phyloP scores from a whole-genome alignment of 2,113 vertebrate genomes.

The Chamaetylas fuelleborni region DNA sequence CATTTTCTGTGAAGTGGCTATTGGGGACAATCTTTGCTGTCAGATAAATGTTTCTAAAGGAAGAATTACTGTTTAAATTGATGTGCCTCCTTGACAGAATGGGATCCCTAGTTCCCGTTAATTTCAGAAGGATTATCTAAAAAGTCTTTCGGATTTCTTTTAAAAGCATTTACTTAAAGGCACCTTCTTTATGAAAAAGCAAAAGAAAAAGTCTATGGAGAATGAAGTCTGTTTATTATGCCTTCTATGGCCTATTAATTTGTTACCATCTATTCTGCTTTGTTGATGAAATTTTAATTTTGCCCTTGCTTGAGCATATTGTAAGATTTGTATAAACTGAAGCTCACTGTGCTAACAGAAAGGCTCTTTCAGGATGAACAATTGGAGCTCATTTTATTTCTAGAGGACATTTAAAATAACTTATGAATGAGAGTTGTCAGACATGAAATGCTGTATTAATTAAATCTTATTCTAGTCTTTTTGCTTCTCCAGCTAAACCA shows the following conservation, averaged over 20 bases:
- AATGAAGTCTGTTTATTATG: constrained; percentile 67
- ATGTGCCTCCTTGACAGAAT: constrained; percentile 67
- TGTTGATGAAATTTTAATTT: constrained; percentile 97
- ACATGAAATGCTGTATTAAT: constrained; percentile 96
- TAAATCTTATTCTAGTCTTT: constrained; percentile 92
- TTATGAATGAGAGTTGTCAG: constrained; percentile 88
- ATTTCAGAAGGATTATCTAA: constrained; percentile 79
- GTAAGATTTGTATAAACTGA: constrained; percentile 84
- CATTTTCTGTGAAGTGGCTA: constrained; percentile 81
- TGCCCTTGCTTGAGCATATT: constrained; percentile 85
- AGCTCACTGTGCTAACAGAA: constrained; percentile 75
- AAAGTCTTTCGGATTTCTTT: constrained; percentile 78
- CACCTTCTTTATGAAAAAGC: constrained; percentile 72
- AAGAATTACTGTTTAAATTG: constrained; percentile 84
- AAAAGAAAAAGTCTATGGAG: constrained; percentile 62
- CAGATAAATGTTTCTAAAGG: constrained; percentile 84
- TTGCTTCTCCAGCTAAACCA: constrained; percentile 84
- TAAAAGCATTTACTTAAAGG: constrained; percentile 79
- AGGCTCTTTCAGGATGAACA: constrained; percentile 81
- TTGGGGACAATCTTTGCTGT: constrained; percentile 75
- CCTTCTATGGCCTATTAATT: constrained; percentile 79
- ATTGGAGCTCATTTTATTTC: constrained; percentile 79
- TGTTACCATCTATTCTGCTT: constrained; percentile 86
- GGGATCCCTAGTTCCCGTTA: constrained; percentile 59
- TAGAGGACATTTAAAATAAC: constrained; percentile 85